Base-by-base conservation (phyloP, 2,888 invertebrate genomes). In the Hydropsyche betteni region DNA sequence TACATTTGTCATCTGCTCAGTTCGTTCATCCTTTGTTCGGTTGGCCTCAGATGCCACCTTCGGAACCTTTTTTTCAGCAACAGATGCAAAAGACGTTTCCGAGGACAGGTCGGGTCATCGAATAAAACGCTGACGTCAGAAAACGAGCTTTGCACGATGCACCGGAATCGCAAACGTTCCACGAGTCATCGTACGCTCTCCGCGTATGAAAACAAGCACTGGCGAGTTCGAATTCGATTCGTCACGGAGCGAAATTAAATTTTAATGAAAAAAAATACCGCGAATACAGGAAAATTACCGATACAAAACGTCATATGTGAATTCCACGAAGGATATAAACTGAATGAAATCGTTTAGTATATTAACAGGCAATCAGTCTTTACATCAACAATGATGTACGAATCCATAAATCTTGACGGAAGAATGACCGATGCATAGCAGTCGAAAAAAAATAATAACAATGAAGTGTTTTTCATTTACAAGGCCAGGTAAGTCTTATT, bases 401-500 rank as follows among this genome's bases (percentile, higher is more conserved):
- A 73, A 76, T 74, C 73, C 75, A 58, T 79, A 77, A 77, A 79
- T 79, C 74, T 38, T 53, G 24, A 33, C 8, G 44, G 14, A 68
- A 74, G 74, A 77, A 78, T 74, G 76, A 75, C 61, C 44, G 74
- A 34, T 74, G 74, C 16, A 51, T 55, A 44, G 71, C 4, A 10
- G 53, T 14, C 24, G 52, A 44, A 69, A 70, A n/a, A 74, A 71
- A 75, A 44, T 44, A 68, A 70, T 71, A 74, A 77, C 70, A 77
- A 75, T 77, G 74, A 70, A 68, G 52, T 73, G 69, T 76, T 71
- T 77, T 64, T 76, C 73, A 38, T 64, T 71, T 38, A 74, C 78
- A 74, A 76, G 74, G 77, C 78, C 76, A 77, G 78, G 79, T 79
- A 77, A 75, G 53, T 72, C 78, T 72, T 71, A 77, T 75, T 77